Percentiles rank a stretch among this genome's conserved stretches.
Conservation (phyloP, 2,113 vertebrate genomes). For the Chloropsis hardwickii region DNA sequence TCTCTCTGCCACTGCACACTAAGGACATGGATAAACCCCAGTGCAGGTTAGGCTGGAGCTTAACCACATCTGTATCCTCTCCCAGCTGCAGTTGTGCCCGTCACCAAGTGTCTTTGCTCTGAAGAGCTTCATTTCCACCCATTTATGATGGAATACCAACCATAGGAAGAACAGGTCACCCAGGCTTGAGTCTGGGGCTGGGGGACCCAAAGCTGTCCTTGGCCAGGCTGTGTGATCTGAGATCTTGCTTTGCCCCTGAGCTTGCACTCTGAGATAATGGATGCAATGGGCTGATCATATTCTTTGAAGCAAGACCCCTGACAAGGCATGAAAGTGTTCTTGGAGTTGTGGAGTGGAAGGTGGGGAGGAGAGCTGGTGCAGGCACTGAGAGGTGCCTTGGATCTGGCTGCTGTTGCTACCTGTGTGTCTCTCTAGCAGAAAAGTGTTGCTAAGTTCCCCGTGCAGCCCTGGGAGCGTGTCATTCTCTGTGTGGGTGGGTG, state of each 20-base stretch:
- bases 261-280: not conserved
- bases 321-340: rapidly evolving
- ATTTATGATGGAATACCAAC: not conserved
- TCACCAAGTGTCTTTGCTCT: not conserved
- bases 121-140: not conserved
- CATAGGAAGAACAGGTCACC: not conserved
- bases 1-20: rapidly evolving
- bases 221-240: not conserved
- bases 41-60: not conserved
- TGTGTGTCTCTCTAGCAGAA: not conserved
- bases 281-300: not conserved
- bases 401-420: not conserved
- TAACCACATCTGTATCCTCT: not conserved
- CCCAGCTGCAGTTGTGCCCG: not conserved
- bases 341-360: not conserved
- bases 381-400: not conserved
- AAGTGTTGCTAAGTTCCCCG: constrained; percentile 1
- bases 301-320: not conserved
- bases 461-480: not conserved
- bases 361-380: not conserved
- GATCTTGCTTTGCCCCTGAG: not conserved
- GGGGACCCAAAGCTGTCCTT: not conserved
- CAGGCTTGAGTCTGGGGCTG: not conserved
- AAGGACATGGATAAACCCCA: not conserved
- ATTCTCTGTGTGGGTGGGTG: not conserved